Conservation (phyloP, 2,113 vertebrate species). For the Theristicus caerulescens region DNA sequence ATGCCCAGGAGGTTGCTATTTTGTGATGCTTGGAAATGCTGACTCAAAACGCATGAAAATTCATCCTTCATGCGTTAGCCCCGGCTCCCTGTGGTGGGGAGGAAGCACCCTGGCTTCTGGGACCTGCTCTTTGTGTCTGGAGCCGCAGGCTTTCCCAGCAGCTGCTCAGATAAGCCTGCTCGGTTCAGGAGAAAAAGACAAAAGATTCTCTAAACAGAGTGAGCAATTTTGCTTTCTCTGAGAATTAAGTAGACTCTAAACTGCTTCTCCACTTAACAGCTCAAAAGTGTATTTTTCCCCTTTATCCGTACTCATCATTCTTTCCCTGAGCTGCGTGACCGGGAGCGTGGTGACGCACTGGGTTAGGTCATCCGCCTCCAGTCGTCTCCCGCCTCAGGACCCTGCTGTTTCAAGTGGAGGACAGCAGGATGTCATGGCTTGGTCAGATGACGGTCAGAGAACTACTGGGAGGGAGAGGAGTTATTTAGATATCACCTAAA, state of each 20-base stretch:
- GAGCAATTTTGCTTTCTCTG: neutral
- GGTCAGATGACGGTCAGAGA: neutral
- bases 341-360: rapidly evolving
- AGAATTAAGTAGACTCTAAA: neutral
- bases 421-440: neutral
- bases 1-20: neutral
- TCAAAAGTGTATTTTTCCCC: neutral
- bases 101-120: too few species aligned
- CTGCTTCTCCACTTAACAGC: neutral
- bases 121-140: neutral
- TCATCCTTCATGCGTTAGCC: neutral
- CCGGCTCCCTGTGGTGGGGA: rapidly evolving
- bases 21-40: neutral
- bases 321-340: neutral
- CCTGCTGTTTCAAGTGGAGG: neutral
- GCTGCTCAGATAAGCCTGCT: rapidly evolving
- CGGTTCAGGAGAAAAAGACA: neutral
- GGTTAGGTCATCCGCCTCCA: neutral
- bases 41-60: neutral
- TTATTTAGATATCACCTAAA: neutral
- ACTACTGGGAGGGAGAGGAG: neutral
- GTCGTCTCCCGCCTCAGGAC: neutral
- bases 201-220: neutral
- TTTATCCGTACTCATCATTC: neutral
- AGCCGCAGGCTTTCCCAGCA: neutral